phyloP scores from a whole-genome alignment of 2,888 invertebrate species.

The Hartigia nigra region DNA sequence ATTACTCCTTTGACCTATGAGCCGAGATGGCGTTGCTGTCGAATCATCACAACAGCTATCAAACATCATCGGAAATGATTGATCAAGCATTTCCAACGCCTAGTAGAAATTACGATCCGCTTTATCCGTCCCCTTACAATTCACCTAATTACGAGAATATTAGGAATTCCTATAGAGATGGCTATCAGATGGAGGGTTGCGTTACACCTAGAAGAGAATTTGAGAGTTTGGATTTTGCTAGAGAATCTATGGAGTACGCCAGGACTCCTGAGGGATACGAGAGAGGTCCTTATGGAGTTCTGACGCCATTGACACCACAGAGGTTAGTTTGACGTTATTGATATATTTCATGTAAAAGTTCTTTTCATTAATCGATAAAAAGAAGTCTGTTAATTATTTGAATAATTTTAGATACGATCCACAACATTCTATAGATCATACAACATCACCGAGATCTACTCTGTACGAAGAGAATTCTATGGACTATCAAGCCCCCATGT shows the following conservation, averaged over 20 bases:
- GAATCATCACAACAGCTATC: conserved; percentile 52
- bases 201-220: conserved; percentile 45
- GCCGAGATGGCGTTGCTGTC: conserved; percentile 55
- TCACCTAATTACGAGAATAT: conserved; percentile 53
- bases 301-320: conserved; percentile 57
- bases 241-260: conserved; percentile 39
- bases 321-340: conserved; percentile 40
- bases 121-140: conserved; percentile 56
- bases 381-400: not conserved
- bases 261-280: conserved; percentile 54
- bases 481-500: conserved; percentile 51
- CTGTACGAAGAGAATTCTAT: conserved; percentile 56
- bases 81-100: conserved; percentile 39
- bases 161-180: conserved; percentile 42
- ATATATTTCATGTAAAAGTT: not conserved
- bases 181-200: conserved; percentile 43
- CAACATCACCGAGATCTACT: conserved; percentile 48
- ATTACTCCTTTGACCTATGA: not conserved
- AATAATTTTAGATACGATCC: conserved; percentile 43
- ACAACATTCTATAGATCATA: conserved; percentile 43
- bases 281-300: conserved; percentile 49
- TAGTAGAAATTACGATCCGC: conserved; percentile 44
- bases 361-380: not conserved
- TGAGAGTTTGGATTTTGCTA: conserved; percentile 23
- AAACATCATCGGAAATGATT: conserved; percentile 48